A percentile compares a stretch with the other conserved stretches of the same genome.
Evolutionary conservation across 2,113 vertebrate species (phyloP).

Genomic region (Electrona antarctica): DNA sequence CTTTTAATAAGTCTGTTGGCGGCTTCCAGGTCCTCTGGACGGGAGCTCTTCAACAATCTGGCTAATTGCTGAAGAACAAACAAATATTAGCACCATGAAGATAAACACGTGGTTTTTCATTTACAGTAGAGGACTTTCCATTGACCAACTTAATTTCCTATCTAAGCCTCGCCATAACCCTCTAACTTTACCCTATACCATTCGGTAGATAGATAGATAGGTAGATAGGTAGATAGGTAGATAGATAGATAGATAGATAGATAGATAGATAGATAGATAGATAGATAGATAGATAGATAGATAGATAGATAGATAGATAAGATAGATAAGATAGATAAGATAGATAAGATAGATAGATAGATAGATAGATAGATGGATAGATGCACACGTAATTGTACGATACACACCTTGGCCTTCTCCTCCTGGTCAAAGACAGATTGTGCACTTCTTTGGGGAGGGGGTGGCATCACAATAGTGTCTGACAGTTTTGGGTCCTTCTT

Average conservation of each 20-base stretch:
- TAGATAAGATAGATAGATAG: too few relatives aligned
- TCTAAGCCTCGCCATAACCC: too few relatives aligned
- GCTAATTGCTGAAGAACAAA: conserved; percentile 80
- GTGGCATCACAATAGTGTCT: conserved; percentile 81
- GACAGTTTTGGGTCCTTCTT: conserved; percentile 88
- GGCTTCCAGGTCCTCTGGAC: conserved; percentile 86
- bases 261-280: too few relatives aligned
- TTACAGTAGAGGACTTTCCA: neutral
- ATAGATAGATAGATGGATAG: too few relatives aligned
- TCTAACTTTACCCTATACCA: neutral
- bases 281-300: too few relatives aligned
- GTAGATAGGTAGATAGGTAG: too few relatives aligned
- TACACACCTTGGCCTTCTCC: conserved; percentile 87
- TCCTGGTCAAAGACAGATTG: conserved; percentile 90
- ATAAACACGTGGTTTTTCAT: neutral
- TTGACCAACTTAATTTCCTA: neutral
- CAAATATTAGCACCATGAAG: neutral
- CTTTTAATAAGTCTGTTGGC: conserved; percentile 91
- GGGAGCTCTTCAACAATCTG: conserved; percentile 84
- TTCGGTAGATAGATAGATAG: too few relatives aligned
- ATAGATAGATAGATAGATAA: too few relatives aligned
- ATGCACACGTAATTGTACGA: neutral
- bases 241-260: too few relatives aligned
- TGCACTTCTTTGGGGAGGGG: conserved; percentile 83
- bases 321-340: too few relatives aligned